Evolutionary conservation across 2,113 vertebrate genomes (phyloP).

Genomic region (Myotis brandtii): DNA sequence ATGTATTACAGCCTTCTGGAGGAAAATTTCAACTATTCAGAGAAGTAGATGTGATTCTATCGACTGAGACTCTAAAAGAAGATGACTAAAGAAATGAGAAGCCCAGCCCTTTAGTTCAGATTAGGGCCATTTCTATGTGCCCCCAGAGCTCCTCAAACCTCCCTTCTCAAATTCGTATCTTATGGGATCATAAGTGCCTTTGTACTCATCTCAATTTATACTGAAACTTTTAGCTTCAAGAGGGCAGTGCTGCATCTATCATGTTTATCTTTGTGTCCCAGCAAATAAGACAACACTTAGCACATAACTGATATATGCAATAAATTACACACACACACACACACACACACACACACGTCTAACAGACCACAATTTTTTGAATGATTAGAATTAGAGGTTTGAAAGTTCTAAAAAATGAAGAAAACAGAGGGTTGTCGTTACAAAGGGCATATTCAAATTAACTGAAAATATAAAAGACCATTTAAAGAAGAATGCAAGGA

Average conservation of each 20-base stretch:
- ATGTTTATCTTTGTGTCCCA: not conserved
- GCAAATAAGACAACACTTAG: not conserved
- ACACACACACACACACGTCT: not conserved
- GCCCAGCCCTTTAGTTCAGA: not conserved
- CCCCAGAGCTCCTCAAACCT: not conserved
- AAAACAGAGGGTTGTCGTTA: not conserved
- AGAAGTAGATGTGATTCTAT: not conserved
- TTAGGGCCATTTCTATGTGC: not conserved
- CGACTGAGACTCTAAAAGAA: not conserved
- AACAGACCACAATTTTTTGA: not conserved
- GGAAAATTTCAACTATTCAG: not conserved
- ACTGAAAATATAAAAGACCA: not conserved
- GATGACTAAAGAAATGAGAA: not conserved
- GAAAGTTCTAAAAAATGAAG: conserved; percentile 19
- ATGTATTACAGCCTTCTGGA: not conserved
- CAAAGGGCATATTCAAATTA: conserved; percentile 21
- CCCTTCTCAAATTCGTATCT: not conserved
- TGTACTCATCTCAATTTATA: not conserved
- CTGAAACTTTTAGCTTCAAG: not conserved
- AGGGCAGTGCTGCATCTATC: not conserved
- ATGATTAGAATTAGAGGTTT: conserved; percentile 15
- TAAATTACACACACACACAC: not conserved
- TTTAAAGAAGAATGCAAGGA: conserved; percentile 39
- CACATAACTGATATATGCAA: not conserved
- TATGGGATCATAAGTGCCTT: not conserved